Percentiles rank a stretch among this genome's conserved stretches.
Conservation (phyloP, 2,113 vertebrate genomes). For the Cryptomyrus ogoouensis region DNA sequence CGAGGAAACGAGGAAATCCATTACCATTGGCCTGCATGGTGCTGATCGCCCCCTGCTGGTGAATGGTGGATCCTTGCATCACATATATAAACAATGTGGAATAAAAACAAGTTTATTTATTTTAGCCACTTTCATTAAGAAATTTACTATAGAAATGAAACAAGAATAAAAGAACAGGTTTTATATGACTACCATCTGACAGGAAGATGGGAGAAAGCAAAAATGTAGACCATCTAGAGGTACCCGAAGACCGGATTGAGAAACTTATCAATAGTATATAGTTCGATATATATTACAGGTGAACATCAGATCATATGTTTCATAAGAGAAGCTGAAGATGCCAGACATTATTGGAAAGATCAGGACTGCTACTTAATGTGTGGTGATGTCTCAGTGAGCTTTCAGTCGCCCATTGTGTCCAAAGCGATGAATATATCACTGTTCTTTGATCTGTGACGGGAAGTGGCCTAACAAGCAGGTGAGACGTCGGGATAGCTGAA, state of each 20-base stretch:
- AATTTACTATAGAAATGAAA: background rate
- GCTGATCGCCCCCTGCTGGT: background rate
- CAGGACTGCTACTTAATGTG: background rate
- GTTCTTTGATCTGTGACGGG: background rate
- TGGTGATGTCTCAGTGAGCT: background rate
- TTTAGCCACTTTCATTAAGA: background rate
- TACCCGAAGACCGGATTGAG: background rate
- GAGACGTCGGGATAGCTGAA: background rate
- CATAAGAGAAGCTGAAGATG: background rate
- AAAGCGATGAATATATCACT: background rate
- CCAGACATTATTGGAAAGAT: background rate
- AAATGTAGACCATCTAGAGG: background rate
- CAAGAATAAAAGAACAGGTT: background rate
- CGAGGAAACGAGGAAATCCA: background rate
- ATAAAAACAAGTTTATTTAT: background rate
- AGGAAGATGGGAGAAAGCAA: background rate
- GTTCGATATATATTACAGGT: background rate
- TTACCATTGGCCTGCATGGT: background rate
- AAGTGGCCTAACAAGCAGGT: background rate
- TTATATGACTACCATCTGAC: background rate
- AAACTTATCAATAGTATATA: background rate
- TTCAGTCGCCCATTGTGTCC: background rate
- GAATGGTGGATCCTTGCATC: background rate
- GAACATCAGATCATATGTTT: background rate
- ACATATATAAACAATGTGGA: background rate